Percentiles rank a stretch among this genome's conserved stretches.
These are phyloP conservation scores for Leptinotarsa juncta DNA, from an alignment of 2,888 invertebrate species.

Conservation along the genomic window DNA sequence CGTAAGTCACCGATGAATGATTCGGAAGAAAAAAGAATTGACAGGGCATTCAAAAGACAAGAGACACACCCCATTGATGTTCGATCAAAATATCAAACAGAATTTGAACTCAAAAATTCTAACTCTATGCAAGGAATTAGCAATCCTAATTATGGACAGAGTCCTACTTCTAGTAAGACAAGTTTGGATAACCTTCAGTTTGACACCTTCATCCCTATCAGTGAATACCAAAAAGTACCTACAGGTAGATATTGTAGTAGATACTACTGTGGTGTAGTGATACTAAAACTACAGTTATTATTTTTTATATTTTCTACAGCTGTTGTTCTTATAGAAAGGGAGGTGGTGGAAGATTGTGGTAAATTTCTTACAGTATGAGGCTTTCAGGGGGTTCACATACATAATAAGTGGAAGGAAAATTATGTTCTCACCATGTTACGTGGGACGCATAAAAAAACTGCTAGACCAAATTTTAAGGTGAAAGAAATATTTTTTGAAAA, in stretches of 20 bases:
- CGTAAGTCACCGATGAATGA: slow-evolving; percentile 46
- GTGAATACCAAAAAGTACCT: slow-evolving; percentile 43
- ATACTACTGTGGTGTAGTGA: too few species aligned
- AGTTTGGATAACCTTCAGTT: slow-evolving; percentile 56
- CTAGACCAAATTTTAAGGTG: too few species aligned
- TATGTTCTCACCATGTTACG: too few species aligned
- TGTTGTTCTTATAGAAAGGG: too few species aligned
- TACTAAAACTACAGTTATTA: too few species aligned
- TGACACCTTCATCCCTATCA: slow-evolving; percentile 52
- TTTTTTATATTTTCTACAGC: too few species aligned
- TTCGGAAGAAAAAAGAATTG: slow-evolving; percentile 61
- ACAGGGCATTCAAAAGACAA: slow-evolving; percentile 62
- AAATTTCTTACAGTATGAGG: too few species aligned
- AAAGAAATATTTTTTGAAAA: too few species aligned
- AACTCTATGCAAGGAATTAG: slow-evolving; percentile 63
- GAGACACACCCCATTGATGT: slow-evolving; percentile 53
- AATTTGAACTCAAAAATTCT: slow-evolving; percentile 52
- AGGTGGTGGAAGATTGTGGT: too few species aligned
- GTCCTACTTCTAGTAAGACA: slow-evolving; percentile 57
- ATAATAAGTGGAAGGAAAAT: too few species aligned
- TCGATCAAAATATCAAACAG: slow-evolving; percentile 44
- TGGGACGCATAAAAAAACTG: too few species aligned
- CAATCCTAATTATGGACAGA: slow-evolving; percentile 63
- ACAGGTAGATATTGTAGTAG: slow-evolving; percentile 28
- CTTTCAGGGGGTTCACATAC: too few species aligned